phyloP scores from a whole-genome alignment of 2,113 vertebrate genomes.

The Junco hyemalis region DNA sequence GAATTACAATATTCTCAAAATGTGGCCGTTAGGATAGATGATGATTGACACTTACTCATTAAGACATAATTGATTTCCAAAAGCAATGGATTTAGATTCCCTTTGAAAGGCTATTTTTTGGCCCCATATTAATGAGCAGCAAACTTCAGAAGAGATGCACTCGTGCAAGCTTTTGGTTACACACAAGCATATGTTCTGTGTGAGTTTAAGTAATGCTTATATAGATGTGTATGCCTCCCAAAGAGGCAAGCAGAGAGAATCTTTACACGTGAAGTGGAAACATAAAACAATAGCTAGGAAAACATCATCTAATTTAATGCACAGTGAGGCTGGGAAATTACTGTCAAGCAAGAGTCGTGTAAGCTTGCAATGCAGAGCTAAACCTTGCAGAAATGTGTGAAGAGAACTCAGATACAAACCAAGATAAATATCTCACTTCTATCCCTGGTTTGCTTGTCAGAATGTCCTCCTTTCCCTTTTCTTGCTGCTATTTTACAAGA shows the following conservation, averaged over 20 bases:
- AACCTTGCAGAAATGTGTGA: neutral
- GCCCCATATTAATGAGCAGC: neutral
- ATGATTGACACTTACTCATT: neutral
- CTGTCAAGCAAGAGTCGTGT: neutral
- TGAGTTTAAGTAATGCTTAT: neutral
- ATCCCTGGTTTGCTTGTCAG: neutral
- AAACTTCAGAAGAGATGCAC: neutral
- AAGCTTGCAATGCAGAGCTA: neutral
- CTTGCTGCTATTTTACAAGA: neutral
- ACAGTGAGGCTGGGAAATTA: neutral
- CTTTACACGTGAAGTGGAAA: neutral
- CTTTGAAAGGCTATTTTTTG: neutral
- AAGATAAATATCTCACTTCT: neutral
- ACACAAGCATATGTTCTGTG: neutral
- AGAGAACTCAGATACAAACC: neutral
- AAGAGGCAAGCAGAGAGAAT: neutral
- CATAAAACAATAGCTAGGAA: neutral
- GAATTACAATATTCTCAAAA: neutral
- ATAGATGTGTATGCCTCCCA: fast-evolving
- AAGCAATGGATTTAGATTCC: neutral
- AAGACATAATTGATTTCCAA: neutral
- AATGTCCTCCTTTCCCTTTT: neutral
- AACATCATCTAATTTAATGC: neutral
- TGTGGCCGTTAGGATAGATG: neutral
- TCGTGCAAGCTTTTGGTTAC: neutral